phyloP scores from a whole-genome alignment of 2,797 vertebrate species.

The Chloroceryle inda region DNA sequence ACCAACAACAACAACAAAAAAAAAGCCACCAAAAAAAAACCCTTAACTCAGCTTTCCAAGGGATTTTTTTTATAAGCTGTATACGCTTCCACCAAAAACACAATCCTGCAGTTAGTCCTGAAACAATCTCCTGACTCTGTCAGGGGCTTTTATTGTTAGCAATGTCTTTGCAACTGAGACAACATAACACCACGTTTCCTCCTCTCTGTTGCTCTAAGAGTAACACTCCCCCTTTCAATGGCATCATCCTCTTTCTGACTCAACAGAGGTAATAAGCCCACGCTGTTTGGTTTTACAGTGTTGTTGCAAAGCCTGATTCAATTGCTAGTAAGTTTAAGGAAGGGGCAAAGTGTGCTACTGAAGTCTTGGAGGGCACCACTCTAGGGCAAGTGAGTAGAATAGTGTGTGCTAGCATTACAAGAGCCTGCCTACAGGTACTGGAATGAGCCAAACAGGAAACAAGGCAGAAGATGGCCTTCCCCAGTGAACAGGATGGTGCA shows the following conservation, averaged over 20 bases:
- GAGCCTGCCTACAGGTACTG: background rate
- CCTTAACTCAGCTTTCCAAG: background rate
- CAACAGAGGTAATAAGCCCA: background rate
- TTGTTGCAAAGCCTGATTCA: background rate
- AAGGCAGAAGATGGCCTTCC: background rate
- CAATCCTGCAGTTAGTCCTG: background rate
- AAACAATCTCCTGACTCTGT: background rate
- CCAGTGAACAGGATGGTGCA: background rate
- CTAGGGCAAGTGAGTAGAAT: background rate
- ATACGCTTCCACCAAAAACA: background rate
- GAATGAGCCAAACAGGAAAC: background rate
- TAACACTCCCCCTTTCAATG: background rate
- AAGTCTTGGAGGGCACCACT: background rate
- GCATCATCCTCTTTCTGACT: background rate
- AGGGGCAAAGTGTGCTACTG: background rate
- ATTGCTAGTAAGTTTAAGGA: background rate
- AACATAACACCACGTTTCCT: too few relatives aligned
- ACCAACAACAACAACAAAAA: background rate
- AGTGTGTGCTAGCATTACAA: background rate
- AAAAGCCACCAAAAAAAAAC: background rate
- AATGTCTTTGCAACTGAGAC: too few relatives aligned
- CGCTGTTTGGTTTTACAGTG: fast-evolving
- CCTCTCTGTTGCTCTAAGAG: background rate
- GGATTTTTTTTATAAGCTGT: background rate
- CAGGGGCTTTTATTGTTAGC: too few relatives aligned